phyloP scores from a whole-genome alignment of 2,113 vertebrate genomes.

The Dendropsophus ebraccatus region DNA sequence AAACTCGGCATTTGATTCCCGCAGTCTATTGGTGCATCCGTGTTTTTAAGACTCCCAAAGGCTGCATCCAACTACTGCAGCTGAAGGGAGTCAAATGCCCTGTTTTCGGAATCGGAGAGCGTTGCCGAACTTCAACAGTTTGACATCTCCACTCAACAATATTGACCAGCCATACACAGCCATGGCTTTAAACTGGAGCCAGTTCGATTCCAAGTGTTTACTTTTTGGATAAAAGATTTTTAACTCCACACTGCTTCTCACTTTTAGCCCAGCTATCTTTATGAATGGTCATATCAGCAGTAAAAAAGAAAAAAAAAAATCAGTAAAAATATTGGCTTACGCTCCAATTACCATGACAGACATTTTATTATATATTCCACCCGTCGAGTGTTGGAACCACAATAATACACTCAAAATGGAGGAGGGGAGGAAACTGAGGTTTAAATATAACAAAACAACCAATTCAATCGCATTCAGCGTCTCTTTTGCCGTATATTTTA shows the following conservation, averaged over 20 bases:
- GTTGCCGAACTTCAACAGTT: too few species aligned
- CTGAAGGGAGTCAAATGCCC: too few species aligned
- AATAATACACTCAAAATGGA: constrained; percentile 31
- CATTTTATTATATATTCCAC: constrained; percentile 46
- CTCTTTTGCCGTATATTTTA: constrained; percentile 70
- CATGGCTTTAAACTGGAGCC: background rate
- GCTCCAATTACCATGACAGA: constrained; percentile 31
- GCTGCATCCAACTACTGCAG: too few species aligned
- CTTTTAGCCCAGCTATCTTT: background rate
- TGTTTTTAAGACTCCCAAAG: too few species aligned
- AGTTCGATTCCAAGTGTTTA: background rate
- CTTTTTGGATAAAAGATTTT: too few species aligned
- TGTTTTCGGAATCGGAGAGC: too few species aligned
- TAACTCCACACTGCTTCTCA: background rate
- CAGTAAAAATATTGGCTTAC: constrained; percentile 21
- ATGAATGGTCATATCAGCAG: background rate
- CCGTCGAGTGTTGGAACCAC: constrained; percentile 41
- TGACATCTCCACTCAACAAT: background rate
- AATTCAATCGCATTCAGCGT: constrained; percentile 66
- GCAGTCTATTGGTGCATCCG: too few species aligned
- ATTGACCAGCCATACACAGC: too few species aligned
- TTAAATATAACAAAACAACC: constrained; percentile 68
- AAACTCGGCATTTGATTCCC: too few species aligned
- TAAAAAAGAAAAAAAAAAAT: background rate
- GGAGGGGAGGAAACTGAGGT: constrained; percentile 22